Evolutionary conservation across 2,113 vertebrate species (phyloP).

Genomic region (Chaenogobius annularis): DNA sequence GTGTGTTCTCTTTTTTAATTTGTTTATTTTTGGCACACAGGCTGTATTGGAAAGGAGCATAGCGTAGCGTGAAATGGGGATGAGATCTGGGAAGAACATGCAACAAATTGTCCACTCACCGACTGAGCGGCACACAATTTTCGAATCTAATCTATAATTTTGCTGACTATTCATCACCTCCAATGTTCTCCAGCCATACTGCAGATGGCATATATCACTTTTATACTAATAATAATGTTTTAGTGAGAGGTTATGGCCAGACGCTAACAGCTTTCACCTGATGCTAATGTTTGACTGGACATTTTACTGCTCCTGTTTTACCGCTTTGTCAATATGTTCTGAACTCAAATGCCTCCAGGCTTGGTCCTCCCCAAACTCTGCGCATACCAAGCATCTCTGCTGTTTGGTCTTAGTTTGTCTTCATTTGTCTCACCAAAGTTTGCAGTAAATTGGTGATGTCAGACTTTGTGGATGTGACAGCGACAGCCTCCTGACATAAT

Average conservation of each 20-base stretch:
- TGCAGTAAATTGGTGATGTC: constrained; percentile 25
- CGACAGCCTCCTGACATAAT: constrained; percentile 25
- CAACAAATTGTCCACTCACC: too few relatives aligned
- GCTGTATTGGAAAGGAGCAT: too few relatives aligned
- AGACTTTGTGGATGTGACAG: constrained; percentile 12
- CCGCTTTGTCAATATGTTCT: constrained; percentile 3
- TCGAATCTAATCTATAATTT: not conserved
- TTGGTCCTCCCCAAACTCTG: constrained; percentile 6
- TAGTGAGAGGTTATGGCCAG: not conserved
- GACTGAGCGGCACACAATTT: too few relatives aligned
- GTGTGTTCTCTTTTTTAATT: too few relatives aligned
- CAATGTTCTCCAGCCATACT: not conserved
- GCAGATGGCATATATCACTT: not conserved
- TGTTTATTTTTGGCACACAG: too few relatives aligned
- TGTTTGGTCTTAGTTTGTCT: constrained; percentile 15
- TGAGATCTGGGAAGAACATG: too few relatives aligned
- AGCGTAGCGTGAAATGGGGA: too few relatives aligned
- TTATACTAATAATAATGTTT: constrained; percentile 8
- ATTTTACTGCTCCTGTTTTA: not conserved
- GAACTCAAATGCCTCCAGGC: constrained; percentile 2
- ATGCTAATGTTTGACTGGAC: constrained; percentile 9
- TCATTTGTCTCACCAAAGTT: constrained; percentile 37
- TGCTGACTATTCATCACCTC: not conserved
- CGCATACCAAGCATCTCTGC: constrained; percentile 10
- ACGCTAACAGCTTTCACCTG: constrained; percentile 1